A percentile compares a stretch with the other conserved stretches of the same genome.
Conservation (phyloP, 2,888 invertebrate genomes). For the Papilio demoleus region DNA sequence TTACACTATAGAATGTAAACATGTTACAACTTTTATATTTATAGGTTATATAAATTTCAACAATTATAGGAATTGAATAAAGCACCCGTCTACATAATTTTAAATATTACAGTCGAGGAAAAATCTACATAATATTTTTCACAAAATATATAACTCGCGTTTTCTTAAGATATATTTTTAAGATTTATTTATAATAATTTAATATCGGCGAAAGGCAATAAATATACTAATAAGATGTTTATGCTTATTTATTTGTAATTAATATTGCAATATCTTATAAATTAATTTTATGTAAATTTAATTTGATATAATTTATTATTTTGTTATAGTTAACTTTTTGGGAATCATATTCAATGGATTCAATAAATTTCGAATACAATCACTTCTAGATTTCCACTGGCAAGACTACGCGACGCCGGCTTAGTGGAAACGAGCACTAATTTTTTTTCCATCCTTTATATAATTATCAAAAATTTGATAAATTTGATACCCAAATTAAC, state of each 20-base stretch:
- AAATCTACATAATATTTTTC: neutral
- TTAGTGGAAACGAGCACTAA: no score
- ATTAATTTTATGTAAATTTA: neutral
- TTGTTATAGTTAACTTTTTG: neutral
- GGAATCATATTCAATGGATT: no score
- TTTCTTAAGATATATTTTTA: neutral
- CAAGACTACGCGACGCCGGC: no score
- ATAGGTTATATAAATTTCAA: slow-evolving; percentile 28
- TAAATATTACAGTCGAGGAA: neutral
- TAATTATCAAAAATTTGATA: no score
- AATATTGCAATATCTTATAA: neutral
- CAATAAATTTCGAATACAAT: no score
- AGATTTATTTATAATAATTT: neutral
- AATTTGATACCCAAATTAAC: no score
- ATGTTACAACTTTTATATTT: slow-evolving; percentile 36
- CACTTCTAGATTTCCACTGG: no score
- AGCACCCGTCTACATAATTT: neutral
- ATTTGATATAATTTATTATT: neutral
- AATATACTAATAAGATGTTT: neutral
- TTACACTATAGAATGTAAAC: slow-evolving; percentile 45
- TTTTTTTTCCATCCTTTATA: no score
- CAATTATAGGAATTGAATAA: slow-evolving; percentile 17
- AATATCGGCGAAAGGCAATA: neutral
- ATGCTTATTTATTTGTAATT: neutral
- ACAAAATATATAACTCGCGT: neutral